phyloP scores from a whole-genome alignment of 2,797 vertebrate species.

The Melanotaenia boesemani region DNA sequence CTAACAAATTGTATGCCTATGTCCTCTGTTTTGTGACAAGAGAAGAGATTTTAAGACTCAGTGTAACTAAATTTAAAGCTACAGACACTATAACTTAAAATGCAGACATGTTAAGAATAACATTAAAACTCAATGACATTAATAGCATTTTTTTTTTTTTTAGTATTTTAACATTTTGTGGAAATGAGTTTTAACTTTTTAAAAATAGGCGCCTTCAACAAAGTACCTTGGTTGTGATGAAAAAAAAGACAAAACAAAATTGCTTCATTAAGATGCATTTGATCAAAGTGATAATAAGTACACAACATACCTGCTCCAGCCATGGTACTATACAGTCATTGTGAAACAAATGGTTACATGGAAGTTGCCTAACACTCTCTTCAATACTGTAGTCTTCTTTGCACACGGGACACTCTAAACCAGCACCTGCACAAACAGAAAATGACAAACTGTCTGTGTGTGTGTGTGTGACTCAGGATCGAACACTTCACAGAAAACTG shows the following conservation, averaged over 20 bases:
- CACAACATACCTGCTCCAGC: conserved; percentile 92
- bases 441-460: conserved; percentile 4
- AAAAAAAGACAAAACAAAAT: too few relatives aligned
- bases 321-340: conserved; percentile 97
- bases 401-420: conserved; percentile 97
- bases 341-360: conserved; percentile 98
- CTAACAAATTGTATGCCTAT: too few relatives aligned
- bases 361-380: conserved; percentile 93
- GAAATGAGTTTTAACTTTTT: neutral
- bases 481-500: conserved; percentile 14
- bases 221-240: neutral
- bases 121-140: neutral
- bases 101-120: neutral
- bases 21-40: neutral
- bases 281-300: too few relatives aligned
- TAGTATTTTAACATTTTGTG: neutral
- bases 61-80: too few relatives aligned
- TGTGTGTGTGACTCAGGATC: neutral
- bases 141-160: neutral
- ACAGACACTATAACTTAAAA: neutral
- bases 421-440: conserved; percentile 85
- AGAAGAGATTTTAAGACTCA: neutral
- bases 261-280: too few relatives aligned
- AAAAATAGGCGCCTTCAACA: neutral
- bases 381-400: conserved; percentile 95